Evolutionary conservation across 1,140 invertebrate genomes (phyloP), one percentile per base, ranked within the genome.

Genomic region (Teleopsis dalmanni): DNA sequence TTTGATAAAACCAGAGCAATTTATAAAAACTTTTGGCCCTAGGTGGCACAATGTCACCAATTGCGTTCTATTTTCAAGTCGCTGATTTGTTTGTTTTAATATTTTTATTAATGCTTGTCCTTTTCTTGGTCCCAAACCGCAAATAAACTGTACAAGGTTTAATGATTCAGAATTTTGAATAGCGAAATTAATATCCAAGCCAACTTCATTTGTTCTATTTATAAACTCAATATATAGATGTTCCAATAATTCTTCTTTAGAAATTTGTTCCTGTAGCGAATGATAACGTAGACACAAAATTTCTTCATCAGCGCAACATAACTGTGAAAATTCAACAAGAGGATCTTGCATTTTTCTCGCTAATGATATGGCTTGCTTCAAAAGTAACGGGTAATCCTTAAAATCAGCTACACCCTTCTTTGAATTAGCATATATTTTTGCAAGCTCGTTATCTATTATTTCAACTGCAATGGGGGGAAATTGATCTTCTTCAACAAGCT

Each of bases 1-100:
- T 75, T 95, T 98, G 19, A 99, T 96, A 60, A 99, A 99, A 27
- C 96, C 97, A 31, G 95, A 93, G 76, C 95, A 98, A 70, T 99
- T 99, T 52, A 99, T 93, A 58, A 99, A 98, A 0, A 99, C 91
- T 75, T 96, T 98, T 0, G 95, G 94, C 3, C 95, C 96, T 87
- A 99, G 90, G 58, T 95, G 90, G 73, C 92, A 97, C 3, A 83
- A 78, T 0, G 92, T 96, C 1, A 99, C 92, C 2, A 99, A 73
- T 64, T 98, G 94, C 0, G 93, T 95, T 67, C 95, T 76, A 67
- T 95, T 98, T 72, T 97, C 93, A 19, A 98, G 66, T 25, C 91
- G 79, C 60, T 92, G 88, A 75, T 95, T 95, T 5, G 87, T 91
- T 70, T 95, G 91, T 71, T 96, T 95, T 36, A 97, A 75, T 16